Evolutionary conservation across 64 coral and sea anemone genomes (phyloP).

Genomic region (Orbicella faveolata): DNA sequence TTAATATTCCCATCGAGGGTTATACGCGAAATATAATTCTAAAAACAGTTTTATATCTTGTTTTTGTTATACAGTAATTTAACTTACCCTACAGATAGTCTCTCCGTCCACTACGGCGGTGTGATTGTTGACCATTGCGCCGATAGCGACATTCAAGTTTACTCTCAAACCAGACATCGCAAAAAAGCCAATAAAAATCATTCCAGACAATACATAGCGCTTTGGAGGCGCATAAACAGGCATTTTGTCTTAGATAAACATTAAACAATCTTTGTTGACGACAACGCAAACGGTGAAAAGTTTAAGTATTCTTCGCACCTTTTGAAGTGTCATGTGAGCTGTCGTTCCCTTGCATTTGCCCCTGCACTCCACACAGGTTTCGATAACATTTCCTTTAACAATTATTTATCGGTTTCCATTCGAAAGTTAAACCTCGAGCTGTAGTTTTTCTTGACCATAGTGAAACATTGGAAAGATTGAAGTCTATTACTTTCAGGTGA

Average conservation of each 20-base stretch:
- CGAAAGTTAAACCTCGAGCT: not conserved
- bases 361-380: not conserved
- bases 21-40: too few relatives aligned
- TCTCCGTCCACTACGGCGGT: constrained; percentile 69
- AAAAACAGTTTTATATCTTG: too few relatives aligned
- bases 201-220: constrained; percentile 72
- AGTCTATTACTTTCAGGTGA: not conserved
- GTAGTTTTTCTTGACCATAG: not conserved
- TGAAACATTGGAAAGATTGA: not conserved
- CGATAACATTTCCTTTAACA: not conserved
- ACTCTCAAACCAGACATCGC: constrained; percentile 86
- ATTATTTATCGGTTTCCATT: not conserved
- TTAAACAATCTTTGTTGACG: not conserved
- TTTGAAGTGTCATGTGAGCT: too few relatives aligned
- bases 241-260: constrained; percentile 17
- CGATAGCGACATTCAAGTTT: constrained; percentile 92
- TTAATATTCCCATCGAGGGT: too few relatives aligned
- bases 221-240: constrained; percentile 39
- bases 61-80: not conserved
- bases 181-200: constrained; percentile 90
- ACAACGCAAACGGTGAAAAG: not conserved
- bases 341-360: too few relatives aligned
- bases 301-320: not conserved
- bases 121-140: constrained; percentile 92
- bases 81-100: constrained; percentile 60